Percentiles rank a stretch among this genome's conserved stretches.
Conservation (phyloP, 1,140 invertebrate species). For the Drosophila nikananu region DNA sequence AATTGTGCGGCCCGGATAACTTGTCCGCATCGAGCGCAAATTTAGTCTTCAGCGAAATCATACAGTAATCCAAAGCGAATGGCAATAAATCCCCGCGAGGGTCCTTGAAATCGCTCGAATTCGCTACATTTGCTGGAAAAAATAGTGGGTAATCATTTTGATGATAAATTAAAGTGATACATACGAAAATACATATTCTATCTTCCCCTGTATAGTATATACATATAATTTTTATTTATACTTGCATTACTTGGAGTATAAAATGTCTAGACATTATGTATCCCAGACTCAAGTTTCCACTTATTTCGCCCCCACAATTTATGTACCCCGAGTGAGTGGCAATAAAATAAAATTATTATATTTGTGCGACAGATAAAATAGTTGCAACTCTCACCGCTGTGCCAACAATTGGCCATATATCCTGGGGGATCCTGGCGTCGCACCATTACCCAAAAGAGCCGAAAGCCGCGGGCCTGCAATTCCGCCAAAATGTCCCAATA, state of each 20-base stretch:
- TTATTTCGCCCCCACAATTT: constrained; percentile 17
- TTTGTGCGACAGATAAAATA: constrained; percentile 45
- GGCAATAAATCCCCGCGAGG: constrained; percentile 29
- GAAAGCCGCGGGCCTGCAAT: constrained; percentile 39
- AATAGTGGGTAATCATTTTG: constrained; percentile 4
- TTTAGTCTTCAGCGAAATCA: constrained; percentile 29
- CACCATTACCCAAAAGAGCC: constrained; percentile 29
- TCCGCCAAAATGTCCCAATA: constrained; percentile 28
- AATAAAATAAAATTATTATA: constrained; percentile 50
- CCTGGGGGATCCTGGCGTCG: constrained; percentile 23
- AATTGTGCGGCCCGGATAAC: constrained; percentile 16
- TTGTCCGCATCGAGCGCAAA: constrained; percentile 21
- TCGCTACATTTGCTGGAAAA: constrained; percentile 2
- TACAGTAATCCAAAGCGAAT: constrained; percentile 37
- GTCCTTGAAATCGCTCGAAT: constrained; percentile 20
- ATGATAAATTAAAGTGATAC: constrained; percentile 8
- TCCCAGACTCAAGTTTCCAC: background rate
- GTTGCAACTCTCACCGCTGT: constrained; percentile 36
- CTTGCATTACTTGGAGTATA: background rate
- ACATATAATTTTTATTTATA: background rate
- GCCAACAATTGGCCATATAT: constrained; percentile 49
- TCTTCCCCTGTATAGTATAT: no score
- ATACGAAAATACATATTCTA: background rate
- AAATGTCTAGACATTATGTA: background rate
- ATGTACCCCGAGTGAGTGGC: constrained; percentile 1